Conservation (phyloP, 2,113 vertebrate species). For the Sinocyclocheilus maitianheensis region DNA sequence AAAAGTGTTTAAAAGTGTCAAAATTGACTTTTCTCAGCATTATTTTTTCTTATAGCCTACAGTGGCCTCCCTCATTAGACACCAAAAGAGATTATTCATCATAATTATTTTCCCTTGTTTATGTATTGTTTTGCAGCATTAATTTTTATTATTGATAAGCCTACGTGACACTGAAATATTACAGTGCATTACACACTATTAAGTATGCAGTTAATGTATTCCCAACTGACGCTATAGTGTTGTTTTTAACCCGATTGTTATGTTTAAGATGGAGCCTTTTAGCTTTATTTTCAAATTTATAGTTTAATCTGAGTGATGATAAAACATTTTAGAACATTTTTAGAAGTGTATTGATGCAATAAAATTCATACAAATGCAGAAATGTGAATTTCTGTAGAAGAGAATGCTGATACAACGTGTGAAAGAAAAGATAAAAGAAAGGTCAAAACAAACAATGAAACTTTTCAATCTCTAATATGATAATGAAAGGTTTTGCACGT, state of each 20-base stretch:
- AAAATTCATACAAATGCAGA: background rate
- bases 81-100: background rate
- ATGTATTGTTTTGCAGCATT: background rate
- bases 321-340: background rate
- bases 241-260: background rate
- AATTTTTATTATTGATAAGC: background rate
- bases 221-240: background rate
- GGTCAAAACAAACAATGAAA: conserved; percentile 13
- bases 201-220: background rate
- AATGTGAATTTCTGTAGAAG: background rate
- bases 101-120: background rate
- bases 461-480: conserved; percentile 12
- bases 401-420: background rate
- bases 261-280: background rate
- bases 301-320: background rate
- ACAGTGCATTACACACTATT: background rate
- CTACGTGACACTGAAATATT: background rate
- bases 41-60: no score
- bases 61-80: background rate
- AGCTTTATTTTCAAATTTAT: background rate
- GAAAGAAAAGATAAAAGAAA: background rate
- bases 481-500: background rate
- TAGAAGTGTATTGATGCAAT: background rate
- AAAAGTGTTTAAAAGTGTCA: background rate
- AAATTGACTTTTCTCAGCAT: background rate